Conservation (phyloP, 2,113 vertebrate genomes). For the Megaleporinus macrocephalus region DNA sequence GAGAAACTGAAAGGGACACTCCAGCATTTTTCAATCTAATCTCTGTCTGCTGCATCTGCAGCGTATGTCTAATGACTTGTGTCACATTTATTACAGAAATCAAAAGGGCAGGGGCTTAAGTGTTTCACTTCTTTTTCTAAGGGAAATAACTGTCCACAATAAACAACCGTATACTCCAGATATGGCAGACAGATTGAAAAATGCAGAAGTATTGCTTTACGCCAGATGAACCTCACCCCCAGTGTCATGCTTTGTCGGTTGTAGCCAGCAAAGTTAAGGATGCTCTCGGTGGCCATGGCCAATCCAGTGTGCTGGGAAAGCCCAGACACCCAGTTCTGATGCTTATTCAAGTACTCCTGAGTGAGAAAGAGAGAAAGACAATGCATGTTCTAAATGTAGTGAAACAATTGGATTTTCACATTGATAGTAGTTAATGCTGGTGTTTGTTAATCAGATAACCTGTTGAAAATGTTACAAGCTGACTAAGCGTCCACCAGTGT, state of each 20-base stretch:
- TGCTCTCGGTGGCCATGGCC: conserved; percentile 96
- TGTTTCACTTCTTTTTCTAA: not conserved
- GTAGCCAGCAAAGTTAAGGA: conserved; percentile 93
- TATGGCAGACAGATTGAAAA: not conserved
- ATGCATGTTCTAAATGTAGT: too few relatives aligned
- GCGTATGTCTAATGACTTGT: not conserved
- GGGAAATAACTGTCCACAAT: not conserved
- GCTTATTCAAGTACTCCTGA: conserved; percentile 95
- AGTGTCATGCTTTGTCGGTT: conserved; percentile 93
- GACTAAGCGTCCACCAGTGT: not conserved
- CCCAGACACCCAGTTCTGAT: conserved; percentile 95
- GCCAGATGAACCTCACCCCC: conserved; percentile 78
- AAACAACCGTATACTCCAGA: not conserved
- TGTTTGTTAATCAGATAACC: too few relatives aligned
- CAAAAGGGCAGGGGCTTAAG: not conserved
- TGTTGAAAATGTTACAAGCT: not conserved
- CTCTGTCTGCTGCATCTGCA: not conserved
- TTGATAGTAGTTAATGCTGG: too few relatives aligned
- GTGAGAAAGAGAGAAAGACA: not conserved
- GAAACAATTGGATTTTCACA: too few relatives aligned
- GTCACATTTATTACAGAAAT: not conserved
- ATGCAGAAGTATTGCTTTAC: not conserved
- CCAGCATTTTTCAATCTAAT: not conserved
- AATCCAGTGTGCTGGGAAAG: conserved; percentile 95
- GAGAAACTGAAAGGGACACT: not conserved